Base-by-base conservation (phyloP, 2,888 invertebrate species). In the Ochropacha duplaris region DNA sequence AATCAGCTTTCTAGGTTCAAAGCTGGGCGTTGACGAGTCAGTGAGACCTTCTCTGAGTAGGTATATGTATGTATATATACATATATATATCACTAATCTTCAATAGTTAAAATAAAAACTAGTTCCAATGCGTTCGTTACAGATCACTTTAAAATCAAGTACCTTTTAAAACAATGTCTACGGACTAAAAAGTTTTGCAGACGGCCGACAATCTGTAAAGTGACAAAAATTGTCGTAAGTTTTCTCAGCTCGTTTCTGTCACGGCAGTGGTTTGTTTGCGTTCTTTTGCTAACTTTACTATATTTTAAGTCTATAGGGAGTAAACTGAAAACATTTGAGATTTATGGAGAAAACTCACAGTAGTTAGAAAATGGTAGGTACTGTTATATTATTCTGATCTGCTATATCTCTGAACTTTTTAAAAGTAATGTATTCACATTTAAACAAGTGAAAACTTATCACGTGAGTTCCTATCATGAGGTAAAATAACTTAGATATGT, bases 121-220 rank as follows among this genome's bases (percentile, higher is more conserved):
- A 31, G 31, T 31, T 31, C 28, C 28, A 8, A 9, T 28, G 28
- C 8, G 8, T 28, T 11, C 8, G 9, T 16, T 39, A n/a, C 16
- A 8, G 39, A 39, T 39, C 19, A 44, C 44, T 44, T 19, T 44
- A 19, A 44, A n/a, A 44, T 19, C 44, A 44, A 44, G 44, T 14
- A 5, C 39, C 11, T 36, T n/a, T 44, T 19, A 9, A 44, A 44
- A 44, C 44, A 51, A 16, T 31, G 51, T 31, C 28, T 31, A 51
- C 22, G 31, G 31, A 28, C 28, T 19, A 51, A 44, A 4, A 39
- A 51, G 22, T 51, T 51, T 31, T 31, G 19, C 31, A 28, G 51
- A 50, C 50, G 26, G 50, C 26, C 50, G 31, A 51, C 51, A 51
- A 51, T 51, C 51, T 51, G 31, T 51, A 31, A 51, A 51, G 51